Base-by-base conservation (phyloP, 2,113 vertebrate species). In the Trematocara variabile region DNA sequence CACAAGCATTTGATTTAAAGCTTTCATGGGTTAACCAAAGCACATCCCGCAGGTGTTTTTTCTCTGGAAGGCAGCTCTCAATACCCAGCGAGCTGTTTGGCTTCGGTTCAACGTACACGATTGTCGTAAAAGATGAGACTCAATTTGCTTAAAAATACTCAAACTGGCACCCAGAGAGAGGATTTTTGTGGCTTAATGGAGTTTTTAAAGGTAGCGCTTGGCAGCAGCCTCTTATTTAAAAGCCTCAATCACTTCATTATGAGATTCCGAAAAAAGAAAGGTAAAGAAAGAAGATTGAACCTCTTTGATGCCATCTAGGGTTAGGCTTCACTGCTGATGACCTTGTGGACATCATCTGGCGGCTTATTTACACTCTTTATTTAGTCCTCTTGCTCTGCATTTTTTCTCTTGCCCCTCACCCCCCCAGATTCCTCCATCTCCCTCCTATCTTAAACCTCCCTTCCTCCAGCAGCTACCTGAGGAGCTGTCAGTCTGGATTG, bases 401-500 rank as follows among this genome's bases (percentile, higher is more conserved):
- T 86, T 75, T 54, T 82, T 53, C 44, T 55, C 70, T 8, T 48
- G 25, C 68, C 52, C 68, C 22, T 53, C 86, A 30, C 70, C 14
- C 63, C 63, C 60, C 55, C 20, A 68, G 28, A 70, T 48, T 75
- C 54, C 55, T 16, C n/a, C 37, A 20, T 33, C 46, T 55, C 30
- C 14, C 48, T 11, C 28, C 48, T 30, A 14, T 30, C 33, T n/a
- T n/a, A 41, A 25, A 52, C 68, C 13, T 55, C 65, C 44, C 13
- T 53, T 54, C 79, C 82, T 81, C 85, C 86, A 41, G 83, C 86
- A 87, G 50, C 89, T 89, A 94, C 94, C 95, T 95, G 91, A 91
- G 92, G 88, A 95, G 86, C 93, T 96, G 96, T 96, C 96, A 96
- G 83, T 91, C 91, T 89, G 93, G 91, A 96, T 96, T 85, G 89